Percentiles rank a stretch among this genome's conserved stretches.
Conservation (phyloP, 2,888 invertebrate genomes). For the Catocala nupta region DNA sequence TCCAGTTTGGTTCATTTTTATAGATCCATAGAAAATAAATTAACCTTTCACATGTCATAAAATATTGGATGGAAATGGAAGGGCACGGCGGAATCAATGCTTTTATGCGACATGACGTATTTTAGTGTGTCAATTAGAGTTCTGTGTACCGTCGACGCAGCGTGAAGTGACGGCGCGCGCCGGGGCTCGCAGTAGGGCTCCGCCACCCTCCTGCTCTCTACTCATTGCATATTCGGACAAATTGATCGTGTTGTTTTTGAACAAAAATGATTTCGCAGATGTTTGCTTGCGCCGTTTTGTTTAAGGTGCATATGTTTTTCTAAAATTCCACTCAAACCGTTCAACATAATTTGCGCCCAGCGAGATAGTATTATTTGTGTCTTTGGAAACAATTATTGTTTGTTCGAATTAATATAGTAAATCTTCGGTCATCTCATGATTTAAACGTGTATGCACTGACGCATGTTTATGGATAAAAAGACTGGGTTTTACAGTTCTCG, state of each 20-base stretch:
- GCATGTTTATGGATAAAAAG: too few relatives aligned
- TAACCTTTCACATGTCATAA: conserved; percentile 40
- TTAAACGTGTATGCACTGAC: neutral
- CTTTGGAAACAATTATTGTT: conserved; percentile 11
- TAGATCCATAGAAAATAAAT: conserved; percentile 25
- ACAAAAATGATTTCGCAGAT: conserved; percentile 65
- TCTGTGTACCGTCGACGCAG: conserved; percentile 81
- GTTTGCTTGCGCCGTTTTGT: conserved; percentile 53
- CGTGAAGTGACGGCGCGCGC: conserved; percentile 71
- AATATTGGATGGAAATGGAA: conserved; percentile 55
- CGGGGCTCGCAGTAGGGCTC: conserved; percentile 53
- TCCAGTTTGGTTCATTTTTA: conserved; percentile 1
- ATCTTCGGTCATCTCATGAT: too few relatives aligned
- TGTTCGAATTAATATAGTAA: neutral
- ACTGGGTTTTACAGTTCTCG: too few relatives aligned
- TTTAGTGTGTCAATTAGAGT: conserved; percentile 86
- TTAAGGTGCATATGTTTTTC: conserved; percentile 50
- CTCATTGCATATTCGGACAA: conserved; percentile 71
- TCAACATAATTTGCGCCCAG: conserved; percentile 29
- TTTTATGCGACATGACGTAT: conserved; percentile 74
- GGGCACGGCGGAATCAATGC: conserved; percentile 57
- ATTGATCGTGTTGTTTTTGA: conserved; percentile 72
- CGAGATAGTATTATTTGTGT: conserved; percentile 36
- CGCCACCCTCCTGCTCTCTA: conserved; percentile 55
- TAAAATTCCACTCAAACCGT: conserved; percentile 34